Percentiles rank a stretch among this genome's conserved stretches.
Conservation (phyloP, 2,888 invertebrate species). For the Malthinus seriepunctatus region DNA sequence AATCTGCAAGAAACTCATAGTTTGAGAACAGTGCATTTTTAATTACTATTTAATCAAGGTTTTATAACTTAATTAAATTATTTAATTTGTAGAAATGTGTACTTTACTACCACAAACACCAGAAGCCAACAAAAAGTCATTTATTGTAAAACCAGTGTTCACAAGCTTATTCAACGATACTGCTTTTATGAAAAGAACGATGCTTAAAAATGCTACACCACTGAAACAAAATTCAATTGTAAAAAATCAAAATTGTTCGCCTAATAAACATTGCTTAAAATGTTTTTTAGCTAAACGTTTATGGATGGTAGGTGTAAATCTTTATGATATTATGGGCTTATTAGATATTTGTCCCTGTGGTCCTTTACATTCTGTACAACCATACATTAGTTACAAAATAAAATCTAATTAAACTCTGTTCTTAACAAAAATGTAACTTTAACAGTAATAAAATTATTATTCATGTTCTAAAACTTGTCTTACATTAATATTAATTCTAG, state of each 20-base stretch:
- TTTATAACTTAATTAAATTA: neutral
- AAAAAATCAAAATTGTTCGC: slow-evolving; percentile 1
- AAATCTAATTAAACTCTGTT: slow-evolving; percentile 23
- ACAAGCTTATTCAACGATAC: slow-evolving; percentile 2
- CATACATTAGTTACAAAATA: slow-evolving; percentile 42
- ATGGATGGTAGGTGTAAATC: slow-evolving; percentile 44
- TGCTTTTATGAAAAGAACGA: slow-evolving; percentile 5
- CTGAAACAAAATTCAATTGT: neutral
- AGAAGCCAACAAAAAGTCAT: neutral
- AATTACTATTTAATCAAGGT: no score
- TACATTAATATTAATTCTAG: slow-evolving; percentile 92
- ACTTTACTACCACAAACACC: neutral
- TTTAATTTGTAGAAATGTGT: slow-evolving; percentile 9
- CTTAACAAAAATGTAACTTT: slow-evolving; percentile 5
- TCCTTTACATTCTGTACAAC: slow-evolving; percentile 44
- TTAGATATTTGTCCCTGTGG: slow-evolving; percentile 46
- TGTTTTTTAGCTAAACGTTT: slow-evolving; percentile 36
- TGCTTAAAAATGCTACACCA: slow-evolving; percentile 4
- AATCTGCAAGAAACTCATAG: no score
- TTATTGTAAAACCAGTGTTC: neutral
- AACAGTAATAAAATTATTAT: slow-evolving; percentile 45
- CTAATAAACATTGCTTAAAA: slow-evolving; percentile 32
- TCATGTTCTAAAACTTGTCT: slow-evolving; percentile 80
- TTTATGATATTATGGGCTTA: slow-evolving; percentile 46
- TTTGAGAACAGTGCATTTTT: no score